Evolutionary conservation across 2,113 vertebrate genomes (phyloP), one percentile per base, ranked within the genome.

Genomic region (Barnardius zonarius): DNA sequence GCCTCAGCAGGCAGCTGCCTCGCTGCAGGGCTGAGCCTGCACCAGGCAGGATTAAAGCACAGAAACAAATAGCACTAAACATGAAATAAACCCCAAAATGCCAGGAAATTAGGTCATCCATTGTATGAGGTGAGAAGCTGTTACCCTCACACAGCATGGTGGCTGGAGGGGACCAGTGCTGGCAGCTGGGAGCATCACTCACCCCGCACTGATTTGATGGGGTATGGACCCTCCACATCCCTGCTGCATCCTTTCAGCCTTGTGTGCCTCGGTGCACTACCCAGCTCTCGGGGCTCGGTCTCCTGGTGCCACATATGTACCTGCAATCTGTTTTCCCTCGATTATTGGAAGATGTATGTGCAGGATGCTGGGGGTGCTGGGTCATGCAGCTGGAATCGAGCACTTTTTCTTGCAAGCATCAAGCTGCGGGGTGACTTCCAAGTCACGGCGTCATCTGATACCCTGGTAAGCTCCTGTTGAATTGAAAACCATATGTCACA

Each of bases 231-330:
- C 54, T 52, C 49, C 43, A 48, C 43, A 28, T 7, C 27, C 54
- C 51, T 37, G 51, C 11, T 27, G 3, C 76, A 49, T 23, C 41
- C 44, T 70, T 5, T 0, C 37, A 16, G 13, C 20, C 1, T 0
- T 5, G 15, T 43, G 70, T 64, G 48, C 39, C 46, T 6, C 24
- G 13, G 39, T 6, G 16, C 24, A 44, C 41, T 3, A 10, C 72
- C 69, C 11, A 2, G 5, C 52, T 43, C 41, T 7, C 17, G 4
- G 28, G 46, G 20, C 41, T 1, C 44, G 67, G 77, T 62, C 61
- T 83, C 77, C 52, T 4, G 4, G 55, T 51, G 67, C 33, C 83
- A 33, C 24, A 15, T 22, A 52, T 73, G 74, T 11, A 31, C 9
- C 14, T 52, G 13, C 57, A 24, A 17, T 28, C 83, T 63, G 9